Evolutionary conservation across 2,888 invertebrate species (phyloP), one percentile per base, ranked within the genome.

Genomic region (Junonia oenone): DNA sequence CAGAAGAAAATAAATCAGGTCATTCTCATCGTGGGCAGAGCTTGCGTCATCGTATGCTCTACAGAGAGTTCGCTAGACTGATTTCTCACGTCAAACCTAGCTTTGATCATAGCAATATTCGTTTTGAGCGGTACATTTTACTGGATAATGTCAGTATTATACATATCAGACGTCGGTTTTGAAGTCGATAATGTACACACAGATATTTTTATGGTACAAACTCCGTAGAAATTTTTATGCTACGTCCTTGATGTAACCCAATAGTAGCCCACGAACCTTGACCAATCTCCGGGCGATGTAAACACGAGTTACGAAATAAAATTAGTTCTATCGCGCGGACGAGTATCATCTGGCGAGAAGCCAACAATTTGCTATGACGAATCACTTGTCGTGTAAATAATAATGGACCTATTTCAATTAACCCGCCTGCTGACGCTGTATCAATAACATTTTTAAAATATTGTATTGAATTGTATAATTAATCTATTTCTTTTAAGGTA

Each of bases 291-390:
- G 75, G 71, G 66, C 65, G 72, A 75, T 79, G 80, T 85, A 84
- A 83, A 86, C 85, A 85, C 61, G 72, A 72, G 79, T 84, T 82
- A 81, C 79, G 75, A 81, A 84, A 86, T 81, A 76, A 84, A 80
- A 80, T 80, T 72, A 75, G 72, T 79, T 72, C 65, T 75, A 78
- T 78, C 71, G 72, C 68, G 73, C 66, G 72, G 66, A 65, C 64
- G 64, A 67, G 63, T 69, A 72, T 71, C 62, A 64, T 56, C 69
- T 87, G 86, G 88, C 81, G 58, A 17, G 35, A 29, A 31, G 80
- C 85, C 83, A 84, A 72, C 62, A 69, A 75, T 75, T 26, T 62
- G 65, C 64, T 59, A 76, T 78, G 78, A 83, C 77, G 73, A 73
- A 76, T 72, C 68, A 64, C 68, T 68, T 80, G 83, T 85, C 82